A percentile compares a stretch with the other conserved stretches of the same genome.
phyloP scores from a whole-genome alignment of 2,797 vertebrate genomes.

The Nyctibius grandis region DNA sequence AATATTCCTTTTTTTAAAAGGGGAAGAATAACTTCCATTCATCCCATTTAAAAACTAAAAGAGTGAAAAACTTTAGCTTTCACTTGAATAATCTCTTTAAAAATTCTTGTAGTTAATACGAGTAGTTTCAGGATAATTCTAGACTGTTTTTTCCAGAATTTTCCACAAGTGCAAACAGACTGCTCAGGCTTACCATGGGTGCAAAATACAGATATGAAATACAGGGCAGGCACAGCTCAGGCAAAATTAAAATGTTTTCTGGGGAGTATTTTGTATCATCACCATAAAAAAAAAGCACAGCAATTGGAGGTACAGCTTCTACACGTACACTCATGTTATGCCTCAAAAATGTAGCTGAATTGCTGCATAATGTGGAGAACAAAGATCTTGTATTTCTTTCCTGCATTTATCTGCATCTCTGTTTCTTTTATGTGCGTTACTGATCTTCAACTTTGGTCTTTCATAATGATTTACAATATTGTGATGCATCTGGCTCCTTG shows the following conservation, averaged over 20 bases:
- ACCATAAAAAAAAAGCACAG: not conserved
- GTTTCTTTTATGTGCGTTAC: not conserved
- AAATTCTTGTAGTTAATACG: not conserved
- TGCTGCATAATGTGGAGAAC: not conserved
- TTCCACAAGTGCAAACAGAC: not conserved
- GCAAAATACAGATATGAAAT: not conserved
- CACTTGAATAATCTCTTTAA: not conserved
- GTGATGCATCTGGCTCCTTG: not conserved
- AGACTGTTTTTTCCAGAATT: not conserved
- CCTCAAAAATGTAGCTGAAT: not conserved
- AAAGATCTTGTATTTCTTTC: not conserved
- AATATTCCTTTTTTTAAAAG: not conserved
- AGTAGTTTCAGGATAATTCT: not conserved
- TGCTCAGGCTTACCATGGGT: not conserved
- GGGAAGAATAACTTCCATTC: not conserved
- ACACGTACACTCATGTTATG: not conserved
- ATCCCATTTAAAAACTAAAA: not conserved
- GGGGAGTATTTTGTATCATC: not conserved
- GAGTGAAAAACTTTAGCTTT: not conserved
- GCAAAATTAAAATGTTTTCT: not conserved
- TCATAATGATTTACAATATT: not conserved
- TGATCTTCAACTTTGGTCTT: not conserved
- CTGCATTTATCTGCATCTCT: not conserved
- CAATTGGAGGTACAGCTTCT: not conserved
- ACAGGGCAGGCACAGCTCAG: not conserved